phyloP scores from a whole-genome alignment of 37 sponge, comb jelly and placozoan species.

The Theonella swinhoei region DNA sequence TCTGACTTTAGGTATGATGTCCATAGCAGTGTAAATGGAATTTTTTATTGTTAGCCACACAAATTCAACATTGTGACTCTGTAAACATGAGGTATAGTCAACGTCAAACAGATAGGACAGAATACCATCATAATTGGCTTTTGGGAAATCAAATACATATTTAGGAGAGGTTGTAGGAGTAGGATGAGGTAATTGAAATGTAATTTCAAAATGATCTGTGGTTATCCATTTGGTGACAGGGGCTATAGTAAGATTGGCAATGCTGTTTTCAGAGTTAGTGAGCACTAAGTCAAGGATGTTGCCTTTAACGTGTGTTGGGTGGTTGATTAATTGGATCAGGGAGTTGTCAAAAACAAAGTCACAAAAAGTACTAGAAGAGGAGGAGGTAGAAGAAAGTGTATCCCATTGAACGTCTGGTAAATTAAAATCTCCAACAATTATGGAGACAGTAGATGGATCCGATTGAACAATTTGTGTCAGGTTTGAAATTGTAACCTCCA shows the following conservation, averaged over 20 bases:
- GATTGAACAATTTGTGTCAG: neutral
- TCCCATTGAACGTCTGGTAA: neutral
- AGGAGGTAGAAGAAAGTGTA: neutral
- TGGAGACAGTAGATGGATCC: neutral
- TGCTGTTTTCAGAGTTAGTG: neutral
- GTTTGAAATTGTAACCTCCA: neutral
- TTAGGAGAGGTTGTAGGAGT: neutral
- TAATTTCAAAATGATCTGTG: neutral
- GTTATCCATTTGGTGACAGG: neutral
- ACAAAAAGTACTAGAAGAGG: neutral
- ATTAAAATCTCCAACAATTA: slow-evolving; percentile 13
- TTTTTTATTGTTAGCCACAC: slow-evolving; percentile 7
- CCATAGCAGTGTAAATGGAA: neutral
- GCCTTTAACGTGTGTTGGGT: neutral
- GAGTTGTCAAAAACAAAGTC: neutral
- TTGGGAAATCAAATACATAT: slow-evolving; percentile 21
- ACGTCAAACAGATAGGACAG: neutral
- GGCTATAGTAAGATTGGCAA: neutral
- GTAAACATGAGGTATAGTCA: neutral
- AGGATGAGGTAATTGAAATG: neutral
- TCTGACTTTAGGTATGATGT: neutral
- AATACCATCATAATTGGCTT: slow-evolving; percentile 27
- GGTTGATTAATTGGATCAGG: neutral
- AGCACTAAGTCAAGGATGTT: slow-evolving; percentile 16
- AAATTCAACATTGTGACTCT: neutral